phyloP scores from a whole-genome alignment of 2,888 invertebrate genomes.

The Cremastinae sp. region DNA sequence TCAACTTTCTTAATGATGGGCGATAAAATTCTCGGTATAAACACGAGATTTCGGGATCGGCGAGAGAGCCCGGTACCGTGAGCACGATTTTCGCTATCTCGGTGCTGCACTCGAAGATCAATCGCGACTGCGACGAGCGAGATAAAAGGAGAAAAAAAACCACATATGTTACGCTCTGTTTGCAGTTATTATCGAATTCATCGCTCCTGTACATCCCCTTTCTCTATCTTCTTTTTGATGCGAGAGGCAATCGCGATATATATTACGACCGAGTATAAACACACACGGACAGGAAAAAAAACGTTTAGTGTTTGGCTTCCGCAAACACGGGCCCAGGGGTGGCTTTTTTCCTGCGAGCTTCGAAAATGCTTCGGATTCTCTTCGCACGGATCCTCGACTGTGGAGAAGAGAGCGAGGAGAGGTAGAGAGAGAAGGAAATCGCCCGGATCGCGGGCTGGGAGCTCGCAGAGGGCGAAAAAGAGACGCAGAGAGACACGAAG shows the following conservation, averaged over 20 bases:
- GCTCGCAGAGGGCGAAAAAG: slow-evolving; percentile 46
- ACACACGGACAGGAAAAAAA: slow-evolving; percentile 41
- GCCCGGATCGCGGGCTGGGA: slow-evolving; percentile 62
- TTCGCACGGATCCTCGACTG: slow-evolving; percentile 29
- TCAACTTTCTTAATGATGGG: no score
- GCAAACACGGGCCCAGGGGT: slow-evolving; percentile 65
- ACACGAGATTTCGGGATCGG: slow-evolving; percentile 7
- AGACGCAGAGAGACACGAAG: slow-evolving; percentile 22
- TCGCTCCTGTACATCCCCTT: slow-evolving; percentile 35
- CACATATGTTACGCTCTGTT: slow-evolving; percentile 42
- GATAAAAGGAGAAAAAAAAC: slow-evolving; percentile 25
- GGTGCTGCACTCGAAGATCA: slow-evolving; percentile 17
- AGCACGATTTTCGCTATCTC: slow-evolving; percentile 13
- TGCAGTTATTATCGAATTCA: slow-evolving; percentile 60
- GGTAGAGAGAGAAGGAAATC: slow-evolving; percentile 19
- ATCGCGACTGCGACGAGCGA: slow-evolving; percentile 4
- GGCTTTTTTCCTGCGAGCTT: slow-evolving; percentile 53
- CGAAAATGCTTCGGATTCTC: slow-evolving; percentile 54
- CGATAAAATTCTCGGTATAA: background rate
- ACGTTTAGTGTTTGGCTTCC: slow-evolving; percentile 59
- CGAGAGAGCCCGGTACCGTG: background rate
- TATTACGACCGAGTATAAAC: slow-evolving; percentile 42
- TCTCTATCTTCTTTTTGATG: background rate
- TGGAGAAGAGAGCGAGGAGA: slow-evolving; percentile 7
- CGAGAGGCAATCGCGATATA: slow-evolving; percentile 4